Evolutionary conservation across 2,888 invertebrate genomes (phyloP), one percentile per base, ranked within the genome.

Genomic region (Gymnosoma rotundatum): DNA sequence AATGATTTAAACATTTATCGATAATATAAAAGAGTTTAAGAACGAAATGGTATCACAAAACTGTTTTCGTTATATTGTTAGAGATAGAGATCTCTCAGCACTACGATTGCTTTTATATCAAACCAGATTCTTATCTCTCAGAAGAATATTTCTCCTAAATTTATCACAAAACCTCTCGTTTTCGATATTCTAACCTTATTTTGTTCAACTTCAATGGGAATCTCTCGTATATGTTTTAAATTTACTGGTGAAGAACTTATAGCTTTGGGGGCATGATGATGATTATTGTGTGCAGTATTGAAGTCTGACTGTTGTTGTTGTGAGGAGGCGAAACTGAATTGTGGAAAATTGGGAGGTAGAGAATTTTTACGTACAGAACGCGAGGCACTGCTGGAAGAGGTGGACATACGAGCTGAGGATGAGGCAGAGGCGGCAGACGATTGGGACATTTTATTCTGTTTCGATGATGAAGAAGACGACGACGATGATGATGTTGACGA

Each of bases 201-300:
- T 84, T 91, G 90, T 86, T 91, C 90, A 83, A 92, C 92, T 88
- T 91, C 92, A 73, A 92, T 92, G 76, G 92, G 92, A 83, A 92
- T 92, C 89, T 93, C 92, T 70, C 92, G 92, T 61, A 92, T 87
- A 86, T 90, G 87, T 88, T 88, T 88, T 9, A 87, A 21, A 56
- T 72, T 76, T 20, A 60, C 54, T 25, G 79, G 79, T 18, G 70
- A 64, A 16, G 75, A 72, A 66, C 32, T 67, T 45, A 45, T 66
- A 0, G 61, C 45, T 61, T 45, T 87, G 80, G 87, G 86, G 84
- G 88, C 86, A 86, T 58, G 75, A 54, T 76, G 78, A 78, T 63
- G 78, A 69, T 36, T 78, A 64, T 82, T 80, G 81, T 80, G 64
- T 81, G 69, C 16, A 58, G 72, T 81, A 36, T 45, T n/a, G 21